These are phyloP conservation scores for Probaryconus sp. DNA, from an alignment of 1,140 invertebrate species.

Conservation along the genomic window DNA sequence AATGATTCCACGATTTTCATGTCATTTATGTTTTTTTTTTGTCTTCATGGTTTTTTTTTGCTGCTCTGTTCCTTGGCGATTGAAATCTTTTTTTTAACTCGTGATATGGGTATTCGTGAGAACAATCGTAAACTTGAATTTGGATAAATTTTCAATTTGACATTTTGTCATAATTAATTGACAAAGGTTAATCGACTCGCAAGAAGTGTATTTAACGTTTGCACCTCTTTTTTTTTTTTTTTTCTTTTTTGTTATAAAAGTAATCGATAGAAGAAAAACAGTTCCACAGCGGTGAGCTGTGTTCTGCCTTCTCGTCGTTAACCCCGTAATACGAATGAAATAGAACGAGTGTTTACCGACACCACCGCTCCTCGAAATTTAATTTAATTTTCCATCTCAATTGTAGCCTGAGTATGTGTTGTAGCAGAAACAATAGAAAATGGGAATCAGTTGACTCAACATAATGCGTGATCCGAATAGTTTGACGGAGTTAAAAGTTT, in stretches of 20 bases:
- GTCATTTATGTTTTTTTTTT: too few species aligned
- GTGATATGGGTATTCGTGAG: too few species aligned
- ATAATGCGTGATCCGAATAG: not conserved
- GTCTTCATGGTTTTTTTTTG: too few species aligned
- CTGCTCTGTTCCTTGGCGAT: too few species aligned
- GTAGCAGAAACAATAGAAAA: not conserved
- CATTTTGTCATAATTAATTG: too few species aligned
- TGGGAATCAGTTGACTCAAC: slow-evolving; percentile 1
- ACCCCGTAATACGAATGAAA: not conserved
- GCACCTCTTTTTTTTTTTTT: too few species aligned
- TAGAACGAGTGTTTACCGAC: not conserved
- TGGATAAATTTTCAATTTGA: too few species aligned
- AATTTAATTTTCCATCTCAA: slow-evolving; percentile 4
- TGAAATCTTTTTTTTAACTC: too few species aligned
- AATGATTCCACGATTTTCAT: too few species aligned
- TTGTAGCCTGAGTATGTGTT: not conserved
- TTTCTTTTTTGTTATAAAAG: slow-evolving; percentile 4
- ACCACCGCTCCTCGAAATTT: not conserved
- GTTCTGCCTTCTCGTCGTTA: too few species aligned
- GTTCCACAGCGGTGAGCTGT: not conserved
- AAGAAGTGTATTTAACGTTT: too few species aligned
- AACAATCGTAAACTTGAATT: not conserved
- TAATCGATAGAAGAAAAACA: not conserved
- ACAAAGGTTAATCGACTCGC: too few species aligned
- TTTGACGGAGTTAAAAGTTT: not conserved